phyloP scores from a whole-genome alignment of 2,113 vertebrate species.

The Vulpes ferrilata region DNA sequence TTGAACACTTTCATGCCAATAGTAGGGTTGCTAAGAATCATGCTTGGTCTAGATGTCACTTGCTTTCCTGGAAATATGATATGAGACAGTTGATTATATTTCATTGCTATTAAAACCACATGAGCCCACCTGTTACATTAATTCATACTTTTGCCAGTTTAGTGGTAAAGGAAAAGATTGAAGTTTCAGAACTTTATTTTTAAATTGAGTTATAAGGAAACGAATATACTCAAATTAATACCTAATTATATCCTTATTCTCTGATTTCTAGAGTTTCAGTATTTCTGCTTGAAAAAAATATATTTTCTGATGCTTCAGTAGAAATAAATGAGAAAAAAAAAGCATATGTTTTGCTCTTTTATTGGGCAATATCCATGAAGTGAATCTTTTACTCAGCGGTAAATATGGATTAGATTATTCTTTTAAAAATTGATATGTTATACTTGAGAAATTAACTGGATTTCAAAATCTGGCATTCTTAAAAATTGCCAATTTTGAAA shows the following conservation, averaged over 20 bases:
- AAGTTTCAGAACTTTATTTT: constrained; percentile 77
- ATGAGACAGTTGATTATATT: constrained; percentile 89
- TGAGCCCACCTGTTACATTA: constrained; percentile 89
- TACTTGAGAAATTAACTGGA: neutral
- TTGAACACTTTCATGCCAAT: constrained; percentile 86
- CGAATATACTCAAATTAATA: constrained; percentile 71
- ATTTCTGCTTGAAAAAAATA: constrained; percentile 40
- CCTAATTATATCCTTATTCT: constrained; percentile 53
- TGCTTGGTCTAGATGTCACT: constrained; percentile 85
- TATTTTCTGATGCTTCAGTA: neutral
- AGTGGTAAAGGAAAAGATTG: constrained; percentile 79
- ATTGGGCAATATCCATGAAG: neutral
- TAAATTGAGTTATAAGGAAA: constrained; percentile 74
- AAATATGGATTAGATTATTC: neutral
- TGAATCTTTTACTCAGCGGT: constrained; percentile 9
- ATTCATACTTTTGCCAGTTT: constrained; percentile 85
- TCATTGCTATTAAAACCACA: constrained; percentile 88
- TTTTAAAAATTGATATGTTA: neutral
- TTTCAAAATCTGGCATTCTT: constrained; percentile 33
- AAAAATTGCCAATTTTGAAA: neutral
- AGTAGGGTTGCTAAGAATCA: constrained; percentile 85
- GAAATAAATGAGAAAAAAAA: constrained; percentile 55
- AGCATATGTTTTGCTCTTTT: neutral
- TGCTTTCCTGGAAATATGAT: constrained; percentile 88
- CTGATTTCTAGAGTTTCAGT: constrained; percentile 24